Base-by-base conservation (phyloP, 2,888 invertebrate genomes). In the Volucella zonaria region DNA sequence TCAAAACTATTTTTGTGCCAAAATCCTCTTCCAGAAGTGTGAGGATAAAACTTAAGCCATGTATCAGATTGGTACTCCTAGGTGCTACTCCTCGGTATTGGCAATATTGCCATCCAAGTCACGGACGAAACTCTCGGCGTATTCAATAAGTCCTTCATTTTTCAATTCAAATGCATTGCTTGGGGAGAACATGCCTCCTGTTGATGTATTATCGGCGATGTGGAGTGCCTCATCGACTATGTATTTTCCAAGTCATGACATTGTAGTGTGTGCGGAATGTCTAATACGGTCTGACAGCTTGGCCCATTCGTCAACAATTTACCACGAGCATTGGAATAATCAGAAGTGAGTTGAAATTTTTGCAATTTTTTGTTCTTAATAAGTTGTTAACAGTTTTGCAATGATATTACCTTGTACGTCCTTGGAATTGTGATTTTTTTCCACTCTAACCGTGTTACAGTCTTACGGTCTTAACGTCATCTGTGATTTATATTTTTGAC, bases 111-210 rank as follows among this genome's bases (percentile, higher is more conserved):
- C 31, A 31, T 6, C 6, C 74, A 47, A 47, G 74, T 56, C 74
- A 56, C 31, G 56, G 62, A 42, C 14, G 14, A 49, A 56, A 74
- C 64, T 64, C 74, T 56, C 64, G 64, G 74, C 64, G 47, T 49
- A 47, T 66, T 64, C 56, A 56, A 49, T 64, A 56, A 47, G 64
- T 58, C 23, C 40, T 64, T 18, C 47, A 54, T 56, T 64, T 62
- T 73, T 73, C 62, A 62, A 73, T 73, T 73, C 47, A 40, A n/a
- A 18, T 18, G 58, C 18, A 23, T 56, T 14, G 40, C 56, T 56
- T 38, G 42, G 14, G 54, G 11, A 54, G 14, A 14, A 56, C 23
- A 47, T 31, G 42, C 12, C 49, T n/a, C n/a, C 12, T 49, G 40
- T 31, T 62, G 14, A 56, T 73, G 31, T 52, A 68, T 74, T 73